These are phyloP conservation scores for Diplolepis rosae DNA, from an alignment of 2,888 invertebrate species.

Conservation along the genomic window DNA sequence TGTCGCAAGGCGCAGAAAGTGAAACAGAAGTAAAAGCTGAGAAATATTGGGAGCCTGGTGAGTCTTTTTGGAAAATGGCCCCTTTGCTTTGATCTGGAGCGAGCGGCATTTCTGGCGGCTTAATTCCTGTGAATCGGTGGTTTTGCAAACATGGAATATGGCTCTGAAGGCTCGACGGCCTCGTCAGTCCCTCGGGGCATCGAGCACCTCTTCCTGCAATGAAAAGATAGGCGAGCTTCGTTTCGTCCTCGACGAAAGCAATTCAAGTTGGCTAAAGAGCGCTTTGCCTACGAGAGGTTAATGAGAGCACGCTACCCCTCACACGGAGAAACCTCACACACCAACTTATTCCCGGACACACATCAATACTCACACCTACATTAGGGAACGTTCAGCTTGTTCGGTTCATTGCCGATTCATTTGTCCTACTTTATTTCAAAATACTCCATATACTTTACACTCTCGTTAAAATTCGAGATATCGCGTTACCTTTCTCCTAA, in stretches of 20 bases:
- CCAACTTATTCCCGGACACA: background rate
- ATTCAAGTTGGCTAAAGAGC: constrained; percentile 61
- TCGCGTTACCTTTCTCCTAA: constrained; percentile 5
- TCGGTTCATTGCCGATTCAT: constrained; percentile 40
- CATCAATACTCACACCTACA: constrained; percentile 10
- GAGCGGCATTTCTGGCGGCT: constrained; percentile 48
- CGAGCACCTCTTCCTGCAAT: constrained; percentile 37
- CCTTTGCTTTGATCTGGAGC: background rate
- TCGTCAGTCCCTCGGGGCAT: constrained; percentile 18
- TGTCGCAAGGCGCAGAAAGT: background rate
- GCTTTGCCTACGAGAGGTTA: constrained; percentile 61
- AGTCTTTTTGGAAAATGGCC: background rate
- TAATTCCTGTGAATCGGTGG: constrained; percentile 58
- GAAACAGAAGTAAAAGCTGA: background rate
- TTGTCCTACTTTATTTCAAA: constrained; percentile 37
- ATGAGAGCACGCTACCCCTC: constrained; percentile 51
- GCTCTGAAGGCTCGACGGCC: constrained; percentile 44
- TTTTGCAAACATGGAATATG: constrained; percentile 56
- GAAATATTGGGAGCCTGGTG: constrained; percentile 6
- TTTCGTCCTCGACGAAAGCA: constrained; percentile 58
- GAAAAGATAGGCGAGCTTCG: constrained; percentile 55
- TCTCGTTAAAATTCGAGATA: constrained; percentile 4
- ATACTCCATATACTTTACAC: constrained; percentile 8
- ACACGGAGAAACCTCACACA: constrained; percentile 9
- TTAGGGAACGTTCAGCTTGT: constrained; percentile 30